A percentile compares a stretch with the other conserved stretches of the same genome.
phyloP scores from a whole-genome alignment of 2,888 invertebrate species.

The Sarcophaga rosellei region DNA sequence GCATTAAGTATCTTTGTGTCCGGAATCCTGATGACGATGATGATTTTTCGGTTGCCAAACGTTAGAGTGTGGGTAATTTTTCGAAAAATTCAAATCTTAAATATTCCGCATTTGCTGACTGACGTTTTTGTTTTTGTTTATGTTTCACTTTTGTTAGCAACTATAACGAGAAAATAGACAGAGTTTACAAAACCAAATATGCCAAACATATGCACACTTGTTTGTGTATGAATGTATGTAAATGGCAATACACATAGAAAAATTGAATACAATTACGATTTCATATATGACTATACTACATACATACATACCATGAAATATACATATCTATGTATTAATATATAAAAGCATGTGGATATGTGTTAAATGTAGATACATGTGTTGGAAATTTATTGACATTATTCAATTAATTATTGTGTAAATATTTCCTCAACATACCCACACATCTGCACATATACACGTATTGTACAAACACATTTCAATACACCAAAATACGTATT shows the following conservation, averaged over 20 bases:
- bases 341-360: slow-evolving; percentile 55
- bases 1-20: slow-evolving; percentile 61
- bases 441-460: slow-evolving; percentile 20
- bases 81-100: slow-evolving; percentile 42
- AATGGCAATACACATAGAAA: no score
- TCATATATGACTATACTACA: background rate
- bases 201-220: slow-evolving; percentile 9
- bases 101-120: slow-evolving; percentile 39
- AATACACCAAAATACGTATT: background rate
- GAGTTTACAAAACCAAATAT: slow-evolving; percentile 34
- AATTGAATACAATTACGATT: no score
- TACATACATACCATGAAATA: background rate
- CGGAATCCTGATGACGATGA: slow-evolving; percentile 64
- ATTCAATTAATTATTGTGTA: slow-evolving; percentile 80
- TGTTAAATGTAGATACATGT: slow-evolving; percentile 69
- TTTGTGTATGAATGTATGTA: no score
- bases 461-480: background rate
- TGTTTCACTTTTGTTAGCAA: slow-evolving; percentile 56
- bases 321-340: slow-evolving; percentile 60
- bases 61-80: slow-evolving; percentile 34
- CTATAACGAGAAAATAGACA: slow-evolving; percentile 29
- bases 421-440: slow-evolving; percentile 73
- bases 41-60: slow-evolving; percentile 52
- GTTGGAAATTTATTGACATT: slow-evolving; percentile 80
- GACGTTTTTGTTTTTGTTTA: slow-evolving; percentile 49